Base-by-base conservation (phyloP, 1,140 invertebrate species). In the Magallana ariakensis region DNA sequence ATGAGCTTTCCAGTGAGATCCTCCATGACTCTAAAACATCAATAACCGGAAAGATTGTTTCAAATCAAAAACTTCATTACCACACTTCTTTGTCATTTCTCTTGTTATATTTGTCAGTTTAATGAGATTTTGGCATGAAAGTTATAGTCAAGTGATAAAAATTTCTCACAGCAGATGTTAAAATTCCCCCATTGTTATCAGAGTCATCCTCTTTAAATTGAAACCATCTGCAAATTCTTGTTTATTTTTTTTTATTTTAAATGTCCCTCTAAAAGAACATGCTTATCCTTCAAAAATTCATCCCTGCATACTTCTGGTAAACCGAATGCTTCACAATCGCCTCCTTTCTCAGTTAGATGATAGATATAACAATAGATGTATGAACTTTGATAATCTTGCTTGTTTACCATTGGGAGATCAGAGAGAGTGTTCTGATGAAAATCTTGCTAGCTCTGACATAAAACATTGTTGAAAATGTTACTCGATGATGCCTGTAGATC, bases 401-500 rank as follows among this genome's bases (percentile, higher is more conserved):
- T 75, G 19, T 26, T 13, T 75, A 75, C 66, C 22, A 33, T 11
- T 26, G 22, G 66, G 33, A 33, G 66, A 75, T 75, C 66, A 75
- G 66, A 75, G 66, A 70, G 66, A 75, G 66, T 75, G 66, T 75
- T 75, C 62, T 26, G 66, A 75, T 33, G 15, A 26, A 33, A 75
- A 75, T 75, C 66, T 75, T 75, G 66, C 3, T 19, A 75, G 66
- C 66, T 33, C 66, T 22, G 22, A 75, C 66, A 26, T 75, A 75
- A 75, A 75, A 33, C 62, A 75, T 75, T 33, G 66, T n/a, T 75
- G 22, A 75, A 75, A 75, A 75, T 33, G 19, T 75, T 75, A 75
- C 66, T 26, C 11, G 22, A 33, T 75, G 66, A 75, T 75, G 66
- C 66, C 66, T 75, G 10, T 9, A 75, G 66, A 75, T 75, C 33